Evolutionary conservation across 1,140 invertebrate genomes (phyloP).

Genomic region (Gryllus bimaculatus): DNA sequence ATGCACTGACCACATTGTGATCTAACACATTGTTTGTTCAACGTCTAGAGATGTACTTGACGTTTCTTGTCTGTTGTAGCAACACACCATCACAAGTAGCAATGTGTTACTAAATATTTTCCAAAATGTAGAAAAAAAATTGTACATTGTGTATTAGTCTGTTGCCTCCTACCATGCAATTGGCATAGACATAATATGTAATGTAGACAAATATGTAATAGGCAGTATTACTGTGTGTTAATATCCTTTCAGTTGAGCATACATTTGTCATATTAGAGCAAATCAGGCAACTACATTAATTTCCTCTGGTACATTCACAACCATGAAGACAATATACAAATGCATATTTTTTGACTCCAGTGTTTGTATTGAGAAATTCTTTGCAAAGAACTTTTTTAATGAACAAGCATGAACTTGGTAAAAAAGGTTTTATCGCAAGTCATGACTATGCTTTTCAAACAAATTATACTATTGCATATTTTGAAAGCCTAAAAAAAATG

Average conservation of each 20-base stretch:
- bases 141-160: neutral
- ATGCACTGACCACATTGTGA: neutral
- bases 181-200: neutral
- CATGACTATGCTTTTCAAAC: neutral
- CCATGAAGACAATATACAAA: neutral
- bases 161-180: neutral
- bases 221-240: neutral
- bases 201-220: neutral
- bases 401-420: neutral
- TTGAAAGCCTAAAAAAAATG: no score
- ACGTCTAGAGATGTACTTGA: neutral
- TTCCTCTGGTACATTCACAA: neutral
- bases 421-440: neutral
- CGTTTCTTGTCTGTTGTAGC: neutral
- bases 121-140: neutral
- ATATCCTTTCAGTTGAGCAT: neutral
- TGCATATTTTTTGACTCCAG: neutral
- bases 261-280: neutral
- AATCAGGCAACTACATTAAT: neutral
- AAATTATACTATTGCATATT: no score
- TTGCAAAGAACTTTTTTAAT: neutral
- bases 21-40: neutral
- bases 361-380: constrained; percentile 5
- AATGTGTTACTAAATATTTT: neutral
- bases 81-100: neutral